Evolutionary conservation across 2,797 vertebrate species (phyloP).

Genomic region (Tinamus major): DNA sequence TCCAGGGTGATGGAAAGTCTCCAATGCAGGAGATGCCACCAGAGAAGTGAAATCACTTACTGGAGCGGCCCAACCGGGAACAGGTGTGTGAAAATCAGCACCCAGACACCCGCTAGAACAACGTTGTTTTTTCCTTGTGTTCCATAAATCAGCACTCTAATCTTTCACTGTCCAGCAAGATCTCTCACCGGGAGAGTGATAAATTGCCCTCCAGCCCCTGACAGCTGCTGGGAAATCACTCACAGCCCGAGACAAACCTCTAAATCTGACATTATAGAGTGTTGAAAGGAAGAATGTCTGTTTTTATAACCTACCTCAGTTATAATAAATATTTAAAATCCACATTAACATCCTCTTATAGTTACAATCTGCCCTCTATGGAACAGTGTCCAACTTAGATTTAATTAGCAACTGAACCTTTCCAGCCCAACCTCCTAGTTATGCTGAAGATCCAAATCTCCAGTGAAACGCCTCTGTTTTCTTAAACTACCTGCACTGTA

Average conservation of each 20-base stretch:
- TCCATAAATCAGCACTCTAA: conserved; percentile 86
- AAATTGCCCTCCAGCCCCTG: conserved; percentile 82
- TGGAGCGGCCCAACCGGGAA: conserved; percentile 41
- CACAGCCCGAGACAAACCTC: conserved; percentile 82
- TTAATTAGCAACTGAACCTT: conserved; percentile 83
- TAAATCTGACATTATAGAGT: conserved; percentile 89
- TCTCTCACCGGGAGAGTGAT: conserved; percentile 80
- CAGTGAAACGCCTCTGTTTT: conserved; percentile 77
- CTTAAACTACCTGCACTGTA: conserved; percentile 80
- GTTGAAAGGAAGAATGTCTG: conserved; percentile 89
- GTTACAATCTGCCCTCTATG: conserved; percentile 84
- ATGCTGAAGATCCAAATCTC: conserved; percentile 66
- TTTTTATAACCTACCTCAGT: conserved; percentile 90
- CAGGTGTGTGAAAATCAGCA: conserved; percentile 80
- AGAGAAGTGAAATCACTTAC: conserved; percentile 39
- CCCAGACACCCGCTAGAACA: conserved; percentile 62
- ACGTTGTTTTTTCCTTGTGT: conserved; percentile 63
- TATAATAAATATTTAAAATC: conserved; percentile 88
- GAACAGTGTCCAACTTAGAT: conserved; percentile 82
- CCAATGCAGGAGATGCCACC: background rate
- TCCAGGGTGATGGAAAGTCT: background rate
- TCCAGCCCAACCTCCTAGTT: conserved; percentile 69
- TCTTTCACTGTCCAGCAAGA: conserved; percentile 82
- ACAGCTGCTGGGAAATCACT: conserved; percentile 87
- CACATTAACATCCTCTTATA: conserved; percentile 83